These are phyloP conservation scores for Fragum fragum DNA, from an alignment of 2,888 invertebrate species.

Conservation along the genomic window DNA sequence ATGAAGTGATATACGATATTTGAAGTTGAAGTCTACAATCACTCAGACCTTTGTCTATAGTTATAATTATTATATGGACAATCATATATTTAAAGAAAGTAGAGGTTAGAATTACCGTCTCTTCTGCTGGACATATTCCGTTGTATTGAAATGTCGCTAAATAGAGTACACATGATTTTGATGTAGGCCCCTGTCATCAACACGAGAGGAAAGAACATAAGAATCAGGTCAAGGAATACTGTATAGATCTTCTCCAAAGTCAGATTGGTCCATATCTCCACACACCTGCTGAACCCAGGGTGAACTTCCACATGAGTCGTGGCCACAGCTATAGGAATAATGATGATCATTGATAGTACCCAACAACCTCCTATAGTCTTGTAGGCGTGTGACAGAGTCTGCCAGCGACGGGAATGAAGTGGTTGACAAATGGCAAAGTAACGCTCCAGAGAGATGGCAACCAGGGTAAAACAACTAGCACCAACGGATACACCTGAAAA, in stretches of 20 bases:
- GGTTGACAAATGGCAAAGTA: conserved; percentile 94
- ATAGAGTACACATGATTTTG: conserved; percentile 85
- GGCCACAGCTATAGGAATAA: conserved; percentile 90
- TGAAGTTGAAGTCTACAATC: too few relatives aligned
- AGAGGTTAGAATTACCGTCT: neutral
- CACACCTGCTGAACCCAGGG: conserved; percentile 63
- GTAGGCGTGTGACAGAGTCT: conserved; percentile 91
- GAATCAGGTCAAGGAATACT: conserved; percentile 91
- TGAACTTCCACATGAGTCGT: conserved; percentile 63
- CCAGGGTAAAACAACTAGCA: conserved; percentile 92
- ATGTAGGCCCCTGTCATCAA: conserved; percentile 92
- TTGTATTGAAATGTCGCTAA: conserved; percentile 54
- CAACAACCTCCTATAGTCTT: conserved; percentile 87
- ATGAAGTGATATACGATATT: too few relatives aligned
- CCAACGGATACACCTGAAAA: conserved; percentile 92
- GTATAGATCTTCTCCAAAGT: conserved; percentile 91
- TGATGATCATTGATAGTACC: conserved; percentile 90
- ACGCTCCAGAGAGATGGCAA: conserved; percentile 92
- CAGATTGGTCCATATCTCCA: conserved; percentile 76
- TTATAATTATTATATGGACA: too few relatives aligned
- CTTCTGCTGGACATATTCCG: conserved; percentile 7
- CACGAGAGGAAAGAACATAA: conserved; percentile 92
- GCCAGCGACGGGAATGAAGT: conserved; percentile 91
- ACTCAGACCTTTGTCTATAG: too few relatives aligned
- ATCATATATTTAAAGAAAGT: too few relatives aligned